Evolutionary conservation across 2,888 invertebrate species (phyloP), one percentile per base, ranked within the genome.

Genomic region (Hypomecis atomaria): DNA sequence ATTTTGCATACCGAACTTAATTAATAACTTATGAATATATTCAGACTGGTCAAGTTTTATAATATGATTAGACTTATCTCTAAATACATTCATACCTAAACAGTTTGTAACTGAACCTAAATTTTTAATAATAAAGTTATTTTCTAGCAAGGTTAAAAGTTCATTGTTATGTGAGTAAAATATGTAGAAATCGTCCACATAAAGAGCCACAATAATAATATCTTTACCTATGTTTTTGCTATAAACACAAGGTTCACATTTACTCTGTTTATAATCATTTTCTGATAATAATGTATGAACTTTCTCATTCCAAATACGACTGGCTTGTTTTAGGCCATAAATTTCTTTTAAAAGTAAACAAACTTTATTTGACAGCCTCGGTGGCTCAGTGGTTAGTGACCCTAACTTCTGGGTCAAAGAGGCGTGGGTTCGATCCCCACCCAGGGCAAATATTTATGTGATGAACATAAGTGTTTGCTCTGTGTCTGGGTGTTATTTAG

Each of bases 261-360:
- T 49, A n/a, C 11, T 33, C 5, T 42, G 40, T 42, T 43, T 42
- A 34, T 11, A 58, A 2, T 34, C 34, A 34, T 33, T 42, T 34
- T 48, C 34, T 10, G 7, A 36, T 11, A 49, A 43, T 11, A 49
- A 42, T 5, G 9, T 5, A 43, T 58, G 23, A 34, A 58, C 43
- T 40, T 43, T 58, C 7, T 11, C 7, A 49, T 69, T 63, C 67
- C 69, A 71, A 40, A 58, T 49, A n/a, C 63, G 44, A 34, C 64
- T 61, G 5, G 66, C 55, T 34, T 67, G 67, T 58, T 68, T 67
- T 9, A 70, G 45, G 0, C 66, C 69, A 57, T 71, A 71, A 36
- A 71, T 64, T 38, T 64, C 58, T 45, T 67, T 71, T 3, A 44
- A 36, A 9, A 70, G 40, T 6, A 66, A 48, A 55, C 67, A 66